These are phyloP conservation scores for Clarias macrocephalus DNA, from an alignment of 2,113 vertebrate species.

Conservation along the genomic window DNA sequence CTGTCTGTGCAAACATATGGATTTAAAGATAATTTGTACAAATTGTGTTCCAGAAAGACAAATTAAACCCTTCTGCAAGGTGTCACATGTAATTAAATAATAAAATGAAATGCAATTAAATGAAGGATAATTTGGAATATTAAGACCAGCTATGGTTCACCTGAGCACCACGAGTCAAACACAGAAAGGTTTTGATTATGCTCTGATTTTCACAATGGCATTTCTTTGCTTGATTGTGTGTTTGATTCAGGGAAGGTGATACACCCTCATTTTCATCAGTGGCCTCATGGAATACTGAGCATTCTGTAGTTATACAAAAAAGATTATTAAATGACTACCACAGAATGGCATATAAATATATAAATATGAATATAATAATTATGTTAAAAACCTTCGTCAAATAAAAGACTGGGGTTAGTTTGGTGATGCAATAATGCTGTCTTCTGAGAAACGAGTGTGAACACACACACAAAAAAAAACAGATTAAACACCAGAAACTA, in stretches of 20 bases:
- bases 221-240: not conserved
- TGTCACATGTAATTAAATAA: not conserved
- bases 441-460: not conserved
- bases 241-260: not conserved
- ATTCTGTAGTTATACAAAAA: not conserved
- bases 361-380: not conserved
- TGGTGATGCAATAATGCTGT: not conserved
- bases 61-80: not conserved
- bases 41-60: not conserved
- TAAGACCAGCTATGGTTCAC: not conserved
- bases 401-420: not conserved
- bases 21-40: not conserved
- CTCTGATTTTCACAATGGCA: not conserved
- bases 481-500: not conserved
- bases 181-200: not conserved
- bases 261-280: not conserved
- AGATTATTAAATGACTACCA: not conserved
- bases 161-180: not conserved
- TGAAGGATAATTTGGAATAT: not conserved
- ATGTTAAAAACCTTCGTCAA: not conserved
- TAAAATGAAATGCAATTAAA: no score
- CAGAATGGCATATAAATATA: not conserved
- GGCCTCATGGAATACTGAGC: not conserved
- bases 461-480: not conserved
- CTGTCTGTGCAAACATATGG: not conserved